Base-by-base conservation (phyloP, 2,113 vertebrate genomes). In the Plecturocebus donacophilus region DNA sequence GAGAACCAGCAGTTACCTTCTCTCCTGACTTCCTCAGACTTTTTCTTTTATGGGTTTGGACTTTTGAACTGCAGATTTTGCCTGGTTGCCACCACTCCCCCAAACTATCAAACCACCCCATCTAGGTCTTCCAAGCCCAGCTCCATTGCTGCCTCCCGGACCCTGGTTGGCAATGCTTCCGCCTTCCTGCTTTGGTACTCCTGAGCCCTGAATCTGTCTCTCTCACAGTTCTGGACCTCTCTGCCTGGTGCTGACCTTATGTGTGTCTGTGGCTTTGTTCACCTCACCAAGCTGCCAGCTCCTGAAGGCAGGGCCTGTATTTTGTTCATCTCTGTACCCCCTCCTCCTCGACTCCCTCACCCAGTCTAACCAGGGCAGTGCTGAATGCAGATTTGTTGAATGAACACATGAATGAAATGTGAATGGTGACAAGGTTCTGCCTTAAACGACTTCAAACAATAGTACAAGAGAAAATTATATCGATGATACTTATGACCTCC, bases 331-430 rank as follows among this genome's bases (percentile, higher is more conserved):
- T 70, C 75, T 30, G 32, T 14, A 47, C 32, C n/a, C 61, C 70
- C 38, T 66, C 35, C 30, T 79, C 30, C 30, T 84, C 58, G 1
- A 17, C 7, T 35, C 32, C 42, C 56, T 79, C 45, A 25, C 94
- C 89, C 91, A 88, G 5, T 49, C 79, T 87, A 87, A 79, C 56
- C 96, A 94, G 80, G 75, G 81, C 32, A 66, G 87, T 95, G 52
- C 90, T 92, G 76, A 87, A 97, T 82, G 90, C 68, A 9, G 85
- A 90, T 49, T 84, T 94, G 96, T 70, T 95, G 94, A 92, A 98
- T 98, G 98, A 94, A 95, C 94, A 97, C 92, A 98, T 98, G 98
- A 98, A 98, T 98, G 98, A 97, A 96, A 98, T 97, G 98, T 95
- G 94, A 97, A 98, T 98, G 98, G 98, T 82, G 92, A 97, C 97